Base-by-base conservation (phyloP, 1,140 invertebrate genomes). In the Zaprionus kolodkinae region DNA sequence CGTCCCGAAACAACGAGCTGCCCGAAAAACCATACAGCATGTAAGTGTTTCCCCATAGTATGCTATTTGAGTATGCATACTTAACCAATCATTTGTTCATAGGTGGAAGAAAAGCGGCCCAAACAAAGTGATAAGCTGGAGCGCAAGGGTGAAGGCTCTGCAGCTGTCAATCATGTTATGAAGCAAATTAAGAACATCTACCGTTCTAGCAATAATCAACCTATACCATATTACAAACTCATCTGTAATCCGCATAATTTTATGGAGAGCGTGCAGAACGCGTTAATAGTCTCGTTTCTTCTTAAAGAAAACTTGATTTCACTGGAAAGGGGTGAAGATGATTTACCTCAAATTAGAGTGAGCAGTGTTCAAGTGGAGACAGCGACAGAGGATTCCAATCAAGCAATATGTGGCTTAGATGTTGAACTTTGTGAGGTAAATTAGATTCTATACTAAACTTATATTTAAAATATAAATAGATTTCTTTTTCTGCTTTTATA, bases 141-240 rank as follows among this genome's bases (percentile, higher is more conserved):
- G 27, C 78, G 86, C n/a, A 85, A 86, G 27, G 84, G 85, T 33
- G 86, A 90, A 48, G 86, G 86, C 7, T 72, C 86, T 7, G 62
- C 57, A 1, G 79, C 65, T 12, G 86, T 88, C 11, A 73, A 40
- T 27, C 33, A 73, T 45, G 63, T 73, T 6, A 21, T 91, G 15
- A 79, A 69, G 56, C 72, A 84, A 60, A 79, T 85, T 25, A 70
- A 50, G 6, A 67, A 73, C 25, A 74, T 88, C 4, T 82, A 78
- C 43, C 50, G 70, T 55, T 56, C 55, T 4, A 52, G 73, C n/a
- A 65, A 73, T 9, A 69, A 72, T 54, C 36, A 84, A 35, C 72
- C 81, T 1, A 89, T 91, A 36, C 85, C 89, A 5, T 91, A 89
- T 40, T 91, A 76, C 3, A 89, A 91, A 67, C 25, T 91, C 25